These are phyloP conservation scores for Sorex fumeus DNA, from an alignment of 2,113 vertebrate genomes.

Conservation along the genomic window DNA sequence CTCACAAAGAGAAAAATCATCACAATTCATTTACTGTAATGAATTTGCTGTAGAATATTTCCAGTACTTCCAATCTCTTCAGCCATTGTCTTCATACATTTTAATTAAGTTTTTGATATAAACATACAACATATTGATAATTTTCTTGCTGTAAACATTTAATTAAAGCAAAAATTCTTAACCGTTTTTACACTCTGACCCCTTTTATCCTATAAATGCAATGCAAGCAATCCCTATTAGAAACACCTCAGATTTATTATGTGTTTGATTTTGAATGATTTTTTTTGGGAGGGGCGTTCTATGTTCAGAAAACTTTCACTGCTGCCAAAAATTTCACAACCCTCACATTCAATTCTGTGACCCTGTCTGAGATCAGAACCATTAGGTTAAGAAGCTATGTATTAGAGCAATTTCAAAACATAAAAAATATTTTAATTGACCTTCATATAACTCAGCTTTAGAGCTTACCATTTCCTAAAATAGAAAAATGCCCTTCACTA, in stretches of 20 bases:
- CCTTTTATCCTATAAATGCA: too few species aligned
- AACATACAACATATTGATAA: neutral
- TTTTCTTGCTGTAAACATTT: neutral
- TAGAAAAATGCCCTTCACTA: neutral
- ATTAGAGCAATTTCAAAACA: neutral
- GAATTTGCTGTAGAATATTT: too few species aligned
- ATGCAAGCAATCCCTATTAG: too few species aligned
- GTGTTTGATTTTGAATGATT: neutral
- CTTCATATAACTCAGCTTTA: neutral
- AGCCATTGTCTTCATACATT: neutral
- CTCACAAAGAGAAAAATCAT: neutral
- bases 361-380: too few species aligned
- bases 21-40: neutral
- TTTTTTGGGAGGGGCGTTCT: neutral
- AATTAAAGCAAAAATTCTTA: too few species aligned
- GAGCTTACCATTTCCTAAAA: too few species aligned
- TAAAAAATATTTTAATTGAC: neutral
- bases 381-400: too few species aligned
- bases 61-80: neutral
- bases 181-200: too few species aligned
- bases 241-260: too few species aligned
- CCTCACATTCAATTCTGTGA: too few species aligned
- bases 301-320: too few species aligned
- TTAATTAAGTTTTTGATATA: neutral
- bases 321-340: too few species aligned